Base-by-base conservation (phyloP, 2,888 invertebrate species). In the Ametastegia equiseti region DNA sequence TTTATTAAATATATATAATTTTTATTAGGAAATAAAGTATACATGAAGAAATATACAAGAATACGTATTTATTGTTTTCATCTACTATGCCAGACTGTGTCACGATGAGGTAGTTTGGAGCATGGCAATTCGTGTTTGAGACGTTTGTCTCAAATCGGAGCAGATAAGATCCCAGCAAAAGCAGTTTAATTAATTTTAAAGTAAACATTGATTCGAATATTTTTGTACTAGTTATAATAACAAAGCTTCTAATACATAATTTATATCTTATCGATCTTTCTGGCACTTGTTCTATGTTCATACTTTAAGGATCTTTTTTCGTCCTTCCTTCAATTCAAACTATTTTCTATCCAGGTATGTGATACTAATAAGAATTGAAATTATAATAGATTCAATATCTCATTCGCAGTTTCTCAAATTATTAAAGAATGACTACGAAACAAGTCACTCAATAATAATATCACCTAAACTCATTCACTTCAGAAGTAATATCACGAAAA, bases 1-100 rank as follows among this genome's bases (percentile, higher is more conserved):
- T 89, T 88, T 88, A 89, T 88, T 84, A 85, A 87, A 82, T 87
- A 86, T n/a, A n/a, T 86, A 89, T 89, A 87, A 88, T 89, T 90
- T 90, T 89, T 89, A 88, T 88, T 89, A 89, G 87, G 83, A 87
- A 89, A 88, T 88, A 87, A 88, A 88, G 77, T 87, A 86, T 87
- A 87, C 73, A 50, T 42, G 36, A 47, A 50, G 33, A 50, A 82
- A 33, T 65, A 81, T 71, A 27, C 45, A 6, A 23, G n/a, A 54
- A 81, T 6, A 60, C 30, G 15, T 60, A 30, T 60, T 60, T 30
- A 30, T 30, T 60, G 27, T 9, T 60, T 60, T 1, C 30, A 30
- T 15, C 23, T 47, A n/a, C 4, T 47, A 47, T 47, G n/a, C 13
- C n/a, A 47, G 47, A 47, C n/a, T n/a, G 9, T 6, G 42, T 42